These are phyloP conservation scores for Hydropsyche betteni DNA, from an alignment of 2,888 invertebrate species.

Conservation along the genomic window DNA sequence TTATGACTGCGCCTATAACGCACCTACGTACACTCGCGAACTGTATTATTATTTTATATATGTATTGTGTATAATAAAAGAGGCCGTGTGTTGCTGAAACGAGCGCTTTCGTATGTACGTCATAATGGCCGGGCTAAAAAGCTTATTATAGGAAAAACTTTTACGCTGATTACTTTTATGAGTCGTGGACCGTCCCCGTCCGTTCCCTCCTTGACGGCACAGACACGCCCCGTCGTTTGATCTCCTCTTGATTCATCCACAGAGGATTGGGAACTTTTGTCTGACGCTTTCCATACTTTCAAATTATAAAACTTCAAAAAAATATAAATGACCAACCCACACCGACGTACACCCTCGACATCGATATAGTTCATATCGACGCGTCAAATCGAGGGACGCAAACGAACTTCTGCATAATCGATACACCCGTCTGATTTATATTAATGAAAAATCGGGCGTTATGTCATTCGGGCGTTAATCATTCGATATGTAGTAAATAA, in stretches of 20 bases:
- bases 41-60: conserved; percentile 12
- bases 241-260: conserved; percentile 37
- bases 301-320: too few species aligned
- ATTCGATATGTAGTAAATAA: neutral
- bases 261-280: conserved; percentile 14
- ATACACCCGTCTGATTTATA: conserved; percentile 1
- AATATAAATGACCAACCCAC: neutral
- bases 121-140: conserved; percentile 41
- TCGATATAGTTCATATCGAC: too few species aligned
- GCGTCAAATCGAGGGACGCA: neutral
- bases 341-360: neutral
- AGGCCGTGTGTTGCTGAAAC: neutral
- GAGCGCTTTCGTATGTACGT: conserved; percentile 31
- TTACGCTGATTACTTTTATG: conserved; percentile 48
- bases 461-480: too few species aligned
- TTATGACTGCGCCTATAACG: conserved; percentile 27
- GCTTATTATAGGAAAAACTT: conserved; percentile 46
- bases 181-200: conserved; percentile 24
- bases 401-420: conserved; percentile 22
- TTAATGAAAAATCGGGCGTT: neutral
- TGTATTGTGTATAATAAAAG: neutral
- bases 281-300: too few species aligned
- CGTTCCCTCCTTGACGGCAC: conserved; percentile 5
- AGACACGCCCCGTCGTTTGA: conserved; percentile 46
- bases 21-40: neutral